These are phyloP conservation scores for Lordiphosa fenestrarum DNA, from an alignment of 2,888 invertebrate genomes.

Conservation along the genomic window DNA sequence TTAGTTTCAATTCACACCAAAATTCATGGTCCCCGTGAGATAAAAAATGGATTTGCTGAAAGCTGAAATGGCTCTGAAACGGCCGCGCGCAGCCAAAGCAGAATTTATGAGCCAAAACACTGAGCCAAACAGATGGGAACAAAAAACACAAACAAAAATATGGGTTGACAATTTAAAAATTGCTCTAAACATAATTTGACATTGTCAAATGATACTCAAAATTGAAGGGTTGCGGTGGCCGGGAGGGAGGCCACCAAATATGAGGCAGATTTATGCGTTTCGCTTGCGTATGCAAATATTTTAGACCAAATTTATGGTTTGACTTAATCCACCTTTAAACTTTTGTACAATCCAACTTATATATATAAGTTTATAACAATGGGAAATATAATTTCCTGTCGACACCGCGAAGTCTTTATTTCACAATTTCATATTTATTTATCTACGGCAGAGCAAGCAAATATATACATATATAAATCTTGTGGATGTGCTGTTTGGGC, in stretches of 20 bases:
- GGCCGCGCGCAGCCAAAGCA: slow-evolving; percentile 1
- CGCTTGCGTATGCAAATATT: slow-evolving; percentile 7
- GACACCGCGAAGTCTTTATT: slow-evolving; percentile 21
- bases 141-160: slow-evolving; percentile 9
- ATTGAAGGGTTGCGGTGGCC: neutral
- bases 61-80: slow-evolving; percentile 30
- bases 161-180: no score
- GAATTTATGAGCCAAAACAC: slow-evolving; percentile 34
- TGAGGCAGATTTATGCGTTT: no score
- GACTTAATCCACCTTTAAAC: slow-evolving; percentile 71
- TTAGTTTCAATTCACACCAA: no score
- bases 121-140: neutral
- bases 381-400: slow-evolving; percentile 57
- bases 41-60: slow-evolving; percentile 54
- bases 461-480: neutral
- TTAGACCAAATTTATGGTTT: slow-evolving; percentile 58
- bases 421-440: slow-evolving; percentile 58
- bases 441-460: slow-evolving; percentile 23
- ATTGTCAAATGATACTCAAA: neutral
- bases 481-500: no score
- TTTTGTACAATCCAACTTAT: slow-evolving; percentile 51
- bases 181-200: no score
- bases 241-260: neutral
- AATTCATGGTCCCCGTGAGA: no score
- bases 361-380: slow-evolving; percentile 31